Conservation (phyloP, 2,888 invertebrate genomes). For the Drosophila antonietae region DNA sequence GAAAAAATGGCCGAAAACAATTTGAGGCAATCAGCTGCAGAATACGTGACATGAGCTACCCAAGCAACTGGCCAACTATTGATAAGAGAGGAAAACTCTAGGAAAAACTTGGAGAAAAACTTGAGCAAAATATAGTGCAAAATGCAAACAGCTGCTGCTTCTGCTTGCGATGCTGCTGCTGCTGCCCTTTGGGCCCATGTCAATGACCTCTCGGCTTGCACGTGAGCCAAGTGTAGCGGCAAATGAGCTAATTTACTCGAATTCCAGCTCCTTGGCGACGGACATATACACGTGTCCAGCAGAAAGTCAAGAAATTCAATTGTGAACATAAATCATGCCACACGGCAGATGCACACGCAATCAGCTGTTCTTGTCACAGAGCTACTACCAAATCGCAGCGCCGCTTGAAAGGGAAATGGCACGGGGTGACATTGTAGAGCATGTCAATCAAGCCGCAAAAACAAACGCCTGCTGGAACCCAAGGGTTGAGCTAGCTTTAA, state of each 20-base stretch:
- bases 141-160: constrained; percentile 72
- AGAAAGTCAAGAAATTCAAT: constrained; percentile 77
- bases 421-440: constrained; percentile 37
- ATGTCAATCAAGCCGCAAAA: constrained; percentile 73
- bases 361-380: constrained; percentile 72
- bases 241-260: constrained; percentile 81
- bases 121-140: constrained; percentile 44
- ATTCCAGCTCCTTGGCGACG: constrained; percentile 40
- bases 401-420: constrained; percentile 6
- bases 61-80: constrained; percentile 41
- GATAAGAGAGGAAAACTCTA: constrained; percentile 28
- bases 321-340: constrained; percentile 73
- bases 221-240: constrained; percentile 80
- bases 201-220: constrained; percentile 53
- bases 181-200: constrained; percentile 24
- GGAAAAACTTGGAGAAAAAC: constrained; percentile 14
- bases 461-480: constrained; percentile 27
- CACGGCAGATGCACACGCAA: constrained; percentile 64
- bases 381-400: constrained; percentile 23
- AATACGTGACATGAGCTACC: constrained; percentile 56
- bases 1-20: constrained; percentile 71
- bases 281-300: constrained; percentile 51
- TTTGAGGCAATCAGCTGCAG: constrained; percentile 74
- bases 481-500: constrained; percentile 28
- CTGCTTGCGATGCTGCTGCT: constrained; percentile 49